phyloP scores from a whole-genome alignment of 2,797 vertebrate genomes.

The Anisognathus igniventris region DNA sequence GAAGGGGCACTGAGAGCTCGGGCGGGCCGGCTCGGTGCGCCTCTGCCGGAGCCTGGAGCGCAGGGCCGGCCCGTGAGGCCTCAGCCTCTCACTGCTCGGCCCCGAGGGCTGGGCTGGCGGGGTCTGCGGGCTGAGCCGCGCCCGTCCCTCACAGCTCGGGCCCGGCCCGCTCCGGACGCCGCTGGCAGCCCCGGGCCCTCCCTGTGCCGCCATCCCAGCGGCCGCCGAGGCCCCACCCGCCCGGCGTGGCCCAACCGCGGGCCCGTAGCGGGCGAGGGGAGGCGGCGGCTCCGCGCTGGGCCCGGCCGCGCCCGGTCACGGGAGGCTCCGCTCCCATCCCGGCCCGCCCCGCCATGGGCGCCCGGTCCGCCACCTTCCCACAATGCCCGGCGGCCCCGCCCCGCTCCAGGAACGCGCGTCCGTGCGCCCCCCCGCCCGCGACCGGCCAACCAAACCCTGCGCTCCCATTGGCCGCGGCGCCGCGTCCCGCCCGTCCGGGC shows the following conservation, averaged over 20 bases:
- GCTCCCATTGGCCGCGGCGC: background rate
- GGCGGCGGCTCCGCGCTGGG: background rate
- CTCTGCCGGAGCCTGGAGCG: fast-evolving
- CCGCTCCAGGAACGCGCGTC: background rate
- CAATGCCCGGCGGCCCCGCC: slow-evolving; percentile 55
- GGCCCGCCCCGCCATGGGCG: background rate
- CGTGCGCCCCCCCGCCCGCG: background rate
- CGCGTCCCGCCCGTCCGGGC: background rate
- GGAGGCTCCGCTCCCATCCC: background rate
- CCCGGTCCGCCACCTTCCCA: slow-evolving; percentile 67
- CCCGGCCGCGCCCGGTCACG: background rate
- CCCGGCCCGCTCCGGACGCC: background rate
- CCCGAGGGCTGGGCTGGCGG: background rate
- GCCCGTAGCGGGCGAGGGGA: background rate
- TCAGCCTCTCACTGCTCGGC: background rate
- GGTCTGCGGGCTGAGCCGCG: background rate
- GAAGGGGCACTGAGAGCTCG: no score
- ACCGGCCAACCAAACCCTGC: background rate
- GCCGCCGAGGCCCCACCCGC: background rate
- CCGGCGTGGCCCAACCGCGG: background rate
- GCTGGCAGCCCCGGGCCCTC: background rate
- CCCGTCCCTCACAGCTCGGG: background rate
- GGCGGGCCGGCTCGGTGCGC: no score
- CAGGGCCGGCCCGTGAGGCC: background rate
- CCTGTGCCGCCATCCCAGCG: background rate